A percentile compares a stretch with the other conserved stretches of the same genome.
These are phyloP conservation scores for Syngnathus scovelli DNA, from an alignment of 2,113 vertebrate species.

Conservation along the genomic window DNA sequence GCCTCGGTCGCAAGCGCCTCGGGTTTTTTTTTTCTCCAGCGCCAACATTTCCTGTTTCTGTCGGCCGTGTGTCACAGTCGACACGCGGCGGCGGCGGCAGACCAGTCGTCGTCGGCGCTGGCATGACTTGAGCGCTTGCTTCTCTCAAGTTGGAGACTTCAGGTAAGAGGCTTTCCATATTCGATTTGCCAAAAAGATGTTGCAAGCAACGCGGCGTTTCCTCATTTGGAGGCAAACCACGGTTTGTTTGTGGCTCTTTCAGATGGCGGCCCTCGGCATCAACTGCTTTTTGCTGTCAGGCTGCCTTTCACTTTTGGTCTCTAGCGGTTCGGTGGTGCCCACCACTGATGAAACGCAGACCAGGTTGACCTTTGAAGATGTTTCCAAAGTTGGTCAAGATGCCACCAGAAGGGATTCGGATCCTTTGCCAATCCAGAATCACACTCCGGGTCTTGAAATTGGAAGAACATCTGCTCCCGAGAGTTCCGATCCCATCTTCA, in stretches of 20 bases:
- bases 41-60: conserved; percentile 3
- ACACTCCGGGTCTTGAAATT: background rate
- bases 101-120: background rate
- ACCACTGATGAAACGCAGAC: background rate
- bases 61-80: background rate
- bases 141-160: background rate
- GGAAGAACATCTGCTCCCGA: background rate
- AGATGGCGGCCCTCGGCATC: conserved; percentile 31
- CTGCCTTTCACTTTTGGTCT: background rate
- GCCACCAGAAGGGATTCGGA: background rate
- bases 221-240: background rate
- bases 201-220: conserved; percentile 3
- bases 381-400: background rate
- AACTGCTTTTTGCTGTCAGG: conserved; percentile 1
- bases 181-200: conserved; percentile 1
- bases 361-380: background rate
- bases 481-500: background rate
- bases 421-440: background rate
- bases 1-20: background rate
- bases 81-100: background rate
- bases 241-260: conserved; percentile 25
- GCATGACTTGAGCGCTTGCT: background rate
- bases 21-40: background rate
- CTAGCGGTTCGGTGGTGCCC: background rate
- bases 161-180: background rate